phyloP scores from a whole-genome alignment of 2,888 invertebrate species.

The Cremastinae sp. region DNA sequence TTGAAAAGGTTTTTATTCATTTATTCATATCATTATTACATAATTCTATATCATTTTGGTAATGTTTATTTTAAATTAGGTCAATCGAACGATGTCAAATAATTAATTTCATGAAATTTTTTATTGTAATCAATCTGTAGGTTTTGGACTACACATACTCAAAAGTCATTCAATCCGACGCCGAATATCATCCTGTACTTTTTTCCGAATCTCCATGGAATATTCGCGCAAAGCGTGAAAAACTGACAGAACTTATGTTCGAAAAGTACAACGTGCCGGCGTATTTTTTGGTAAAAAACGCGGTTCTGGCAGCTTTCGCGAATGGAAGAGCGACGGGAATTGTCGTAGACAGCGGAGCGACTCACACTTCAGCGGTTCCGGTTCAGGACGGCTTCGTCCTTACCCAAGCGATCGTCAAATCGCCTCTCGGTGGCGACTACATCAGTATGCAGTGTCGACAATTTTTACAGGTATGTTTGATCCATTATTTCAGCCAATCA shows the following conservation, averaged over 20 bases:
- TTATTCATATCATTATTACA: background rate
- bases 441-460: conserved; percentile 89
- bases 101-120: background rate
- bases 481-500: too few relatives aligned
- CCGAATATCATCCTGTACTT: conserved; percentile 96
- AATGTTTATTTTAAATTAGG: too few relatives aligned
- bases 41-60: too few relatives aligned
- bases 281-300: conserved; percentile 98
- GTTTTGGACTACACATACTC: conserved; percentile 94
- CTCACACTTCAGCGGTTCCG: conserved; percentile 98
- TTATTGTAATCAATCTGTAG: conserved; percentile 59
- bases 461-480: conserved; percentile 82
- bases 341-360: conserved; percentile 98
- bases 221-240: conserved; percentile 94
- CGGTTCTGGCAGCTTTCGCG: conserved; percentile 98
- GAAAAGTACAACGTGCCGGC: conserved; percentile 99
- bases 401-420: conserved; percentile 96
- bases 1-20: conserved; percentile 89
- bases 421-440: conserved; percentile 98
- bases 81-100: too few relatives aligned
- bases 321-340: conserved; percentile 94
- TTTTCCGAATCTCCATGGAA: conserved; percentile 99
- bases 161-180: conserved; percentile 95
- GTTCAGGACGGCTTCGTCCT: conserved; percentile 98
- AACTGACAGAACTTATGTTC: conserved; percentile 97